These are phyloP conservation scores for Acropora tenuis DNA, from an alignment of 64 coral and sea anemone genomes.

Conservation along the genomic window DNA sequence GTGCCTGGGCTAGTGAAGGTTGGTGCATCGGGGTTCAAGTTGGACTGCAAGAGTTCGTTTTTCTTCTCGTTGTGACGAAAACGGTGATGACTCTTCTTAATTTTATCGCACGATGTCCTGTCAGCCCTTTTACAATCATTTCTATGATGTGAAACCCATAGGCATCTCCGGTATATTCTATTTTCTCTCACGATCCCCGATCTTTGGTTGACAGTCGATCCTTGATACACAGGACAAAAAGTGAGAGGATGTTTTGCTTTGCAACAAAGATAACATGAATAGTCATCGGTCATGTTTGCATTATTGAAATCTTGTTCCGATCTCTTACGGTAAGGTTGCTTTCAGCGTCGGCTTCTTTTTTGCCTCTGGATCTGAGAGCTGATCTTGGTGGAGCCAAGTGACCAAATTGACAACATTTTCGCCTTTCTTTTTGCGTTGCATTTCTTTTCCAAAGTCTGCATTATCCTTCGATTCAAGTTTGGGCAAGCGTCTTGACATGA, in stretches of 20 bases:
- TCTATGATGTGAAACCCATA: constrained; percentile 53
- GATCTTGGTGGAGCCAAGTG: constrained; percentile 46
- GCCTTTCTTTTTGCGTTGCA: constrained; percentile 54
- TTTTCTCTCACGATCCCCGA: constrained; percentile 51
- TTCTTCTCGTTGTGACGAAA: too few species aligned
- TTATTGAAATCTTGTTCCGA: neutral
- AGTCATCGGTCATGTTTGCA: neutral
- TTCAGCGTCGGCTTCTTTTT: neutral
- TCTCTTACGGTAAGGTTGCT: neutral
- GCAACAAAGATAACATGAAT: neutral
- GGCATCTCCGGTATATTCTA: constrained; percentile 46
- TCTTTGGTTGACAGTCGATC: constrained; percentile 31
- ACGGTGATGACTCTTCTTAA: too few species aligned
- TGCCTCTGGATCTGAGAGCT: neutral
- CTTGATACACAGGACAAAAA: constrained; percentile 51
- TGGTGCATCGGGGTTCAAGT: too few species aligned
- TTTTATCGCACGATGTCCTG: too few species aligned
- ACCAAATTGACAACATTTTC: constrained; percentile 64
- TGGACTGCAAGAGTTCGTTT: too few species aligned
- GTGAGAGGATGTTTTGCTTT: constrained; percentile 41
- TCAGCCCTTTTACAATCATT: constrained; percentile 51
- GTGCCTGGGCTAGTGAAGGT: too few species aligned
- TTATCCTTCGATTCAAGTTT: constrained; percentile 53
- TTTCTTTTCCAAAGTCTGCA: constrained; percentile 39
- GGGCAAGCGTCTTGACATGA: constrained; percentile 37